Conservation (phyloP, 2,797 vertebrate species). For the Sebastiscus tertius region DNA sequence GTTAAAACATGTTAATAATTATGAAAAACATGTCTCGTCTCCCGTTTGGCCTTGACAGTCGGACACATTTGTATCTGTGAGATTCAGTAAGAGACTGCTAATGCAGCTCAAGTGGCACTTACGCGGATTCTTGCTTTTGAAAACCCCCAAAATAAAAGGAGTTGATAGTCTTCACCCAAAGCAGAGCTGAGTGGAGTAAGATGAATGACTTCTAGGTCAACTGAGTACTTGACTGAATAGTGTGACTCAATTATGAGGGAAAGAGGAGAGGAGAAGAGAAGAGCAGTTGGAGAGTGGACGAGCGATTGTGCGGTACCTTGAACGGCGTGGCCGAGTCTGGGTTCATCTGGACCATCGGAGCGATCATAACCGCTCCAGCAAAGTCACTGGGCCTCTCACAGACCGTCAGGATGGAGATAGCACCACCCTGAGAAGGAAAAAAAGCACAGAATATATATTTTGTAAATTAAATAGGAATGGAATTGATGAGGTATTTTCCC, state of each 20-base stretch:
- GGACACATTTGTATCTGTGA: background rate
- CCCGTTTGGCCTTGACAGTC: background rate
- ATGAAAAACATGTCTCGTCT: background rate
- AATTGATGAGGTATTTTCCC: background rate
- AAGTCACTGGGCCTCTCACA: slow-evolving; percentile 89
- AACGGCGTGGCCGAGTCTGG: slow-evolving; percentile 94
- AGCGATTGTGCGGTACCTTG: slow-evolving; percentile 83
- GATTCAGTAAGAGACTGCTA: slow-evolving; percentile 12
- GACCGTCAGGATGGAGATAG: slow-evolving; percentile 91
- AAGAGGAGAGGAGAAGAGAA: background rate
- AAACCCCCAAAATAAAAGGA: background rate
- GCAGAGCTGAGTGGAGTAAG: background rate
- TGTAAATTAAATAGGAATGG: background rate
- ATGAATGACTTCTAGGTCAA: background rate
- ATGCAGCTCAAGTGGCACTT: slow-evolving; percentile 7
- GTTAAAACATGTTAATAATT: background rate
- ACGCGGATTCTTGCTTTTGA: background rate
- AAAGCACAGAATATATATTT: background rate
- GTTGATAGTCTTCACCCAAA: background rate
- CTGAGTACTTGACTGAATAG: background rate
- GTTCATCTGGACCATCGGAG: slow-evolving; percentile 91
- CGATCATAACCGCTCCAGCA: slow-evolving; percentile 91
- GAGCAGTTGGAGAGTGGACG: background rate
- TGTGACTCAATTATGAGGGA: background rate
- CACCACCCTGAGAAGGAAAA: slow-evolving; percentile 86